Evolutionary conservation across 2,888 invertebrate genomes (phyloP), one percentile per base, ranked within the genome.

Genomic region (Thymelicus sylvestris): DNA sequence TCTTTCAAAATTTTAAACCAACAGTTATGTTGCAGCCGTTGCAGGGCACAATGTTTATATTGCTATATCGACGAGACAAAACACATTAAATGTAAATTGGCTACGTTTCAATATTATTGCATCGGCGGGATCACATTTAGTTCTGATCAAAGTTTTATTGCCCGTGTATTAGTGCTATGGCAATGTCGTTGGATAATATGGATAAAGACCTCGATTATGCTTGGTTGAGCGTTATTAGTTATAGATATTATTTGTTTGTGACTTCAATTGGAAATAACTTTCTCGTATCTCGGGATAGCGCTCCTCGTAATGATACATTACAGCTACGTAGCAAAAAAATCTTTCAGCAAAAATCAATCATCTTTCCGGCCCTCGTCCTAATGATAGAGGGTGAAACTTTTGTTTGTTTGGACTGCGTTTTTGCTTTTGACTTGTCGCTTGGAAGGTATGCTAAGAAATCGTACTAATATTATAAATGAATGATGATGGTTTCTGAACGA

Each of bases 51-150:
- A 61, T 70, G 50, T 70, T 65, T 65, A 44, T 48, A 60, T 44
- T 47, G 41, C 13, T 55, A 39, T 60, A 61, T n/a, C 48, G 67
- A 52, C 50, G 60, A 70, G 70, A 70, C 70, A 52, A 52, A 65
- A 70, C 61, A 71, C 71, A 71, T 71, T 66, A 66, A 65, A 71
- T 66, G 71, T 71, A 71, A 66, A 66, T 66, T 71, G 66, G 66
- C 52, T 61, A 66, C 50, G 71, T 52, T 71, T 71, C 66, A 66
- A 61, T 66, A 71, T 70, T 70, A 70, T 66, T 61, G 71, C 61
- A 66, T 66, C 13, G 71, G n/a, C 13, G 48, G 44, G 66, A 65
- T 60, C 64, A 65, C 69, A 70, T 70, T 60, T 50, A 41, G 55
- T 65, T 70, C 44, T 50, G 65, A 70, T 70, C 70, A 70, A 70